Evolutionary conservation across 2,888 invertebrate species (phyloP).

Genomic region (Caradrina kadenii): DNA sequence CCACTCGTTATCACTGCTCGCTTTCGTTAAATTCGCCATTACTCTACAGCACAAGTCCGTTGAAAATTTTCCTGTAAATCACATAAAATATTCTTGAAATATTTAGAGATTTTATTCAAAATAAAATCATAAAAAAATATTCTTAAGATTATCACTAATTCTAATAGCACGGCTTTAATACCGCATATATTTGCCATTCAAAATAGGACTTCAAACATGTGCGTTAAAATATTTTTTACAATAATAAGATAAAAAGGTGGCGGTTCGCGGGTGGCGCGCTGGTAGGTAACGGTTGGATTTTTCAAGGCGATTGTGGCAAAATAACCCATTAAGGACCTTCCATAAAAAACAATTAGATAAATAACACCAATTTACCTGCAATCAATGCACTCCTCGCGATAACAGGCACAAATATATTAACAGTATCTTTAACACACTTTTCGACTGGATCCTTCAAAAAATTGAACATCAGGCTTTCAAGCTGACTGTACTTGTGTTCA

Average conservation of each 20-base stretch:
- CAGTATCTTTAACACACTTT: conserved; percentile 82
- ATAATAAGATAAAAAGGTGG: too few relatives aligned
- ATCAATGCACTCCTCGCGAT: conserved; percentile 84
- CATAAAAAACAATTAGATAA: too few relatives aligned
- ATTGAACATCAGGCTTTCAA: conserved; percentile 85
- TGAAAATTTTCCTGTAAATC: conserved; percentile 84
- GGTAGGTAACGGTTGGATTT: too few relatives aligned
- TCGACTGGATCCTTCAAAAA: conserved; percentile 84
- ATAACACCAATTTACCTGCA: conserved; percentile 73
- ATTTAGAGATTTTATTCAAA: not conserved
- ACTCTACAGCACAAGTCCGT: conserved; percentile 80
- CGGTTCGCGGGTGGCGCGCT: too few relatives aligned
- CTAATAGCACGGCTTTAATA: too few relatives aligned
- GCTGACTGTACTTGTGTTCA: conserved; percentile 83
- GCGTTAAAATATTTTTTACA: too few relatives aligned
- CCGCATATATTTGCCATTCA: too few relatives aligned
- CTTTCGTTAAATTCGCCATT: conserved; percentile 80
- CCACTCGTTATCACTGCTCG: conserved; percentile 81
- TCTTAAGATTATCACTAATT: too few relatives aligned
- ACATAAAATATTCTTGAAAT: not conserved
- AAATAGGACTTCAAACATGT: too few relatives aligned
- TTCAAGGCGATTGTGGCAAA: too few relatives aligned
- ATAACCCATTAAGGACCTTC: too few relatives aligned
- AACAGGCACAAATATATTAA: conserved; percentile 82
- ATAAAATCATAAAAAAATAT: too few relatives aligned